Percentiles rank a stretch among this genome's conserved stretches.
phyloP scores from a whole-genome alignment of 1,140 invertebrate species.

The Aplysia californica region DNA sequence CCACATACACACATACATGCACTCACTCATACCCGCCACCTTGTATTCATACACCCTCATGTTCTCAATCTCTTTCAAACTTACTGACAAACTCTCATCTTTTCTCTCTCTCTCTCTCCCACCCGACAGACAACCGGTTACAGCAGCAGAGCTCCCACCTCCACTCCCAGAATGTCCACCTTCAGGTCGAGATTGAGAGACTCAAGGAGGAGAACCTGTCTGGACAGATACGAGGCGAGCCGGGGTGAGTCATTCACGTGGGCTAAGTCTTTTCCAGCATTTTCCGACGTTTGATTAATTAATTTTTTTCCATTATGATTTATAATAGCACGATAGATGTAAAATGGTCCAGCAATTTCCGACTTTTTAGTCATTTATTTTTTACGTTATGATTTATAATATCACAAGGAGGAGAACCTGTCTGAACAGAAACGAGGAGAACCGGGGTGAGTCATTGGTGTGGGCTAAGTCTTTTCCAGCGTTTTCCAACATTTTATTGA shows the following conservation, averaged over 20 bases:
- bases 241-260: conserved; percentile 6
- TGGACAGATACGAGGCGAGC: background rate
- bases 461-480: too few relatives aligned
- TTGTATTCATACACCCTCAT: too few relatives aligned
- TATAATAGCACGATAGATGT: too few relatives aligned
- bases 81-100: background rate
- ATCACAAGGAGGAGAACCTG: conserved; percentile 1
- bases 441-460: conserved; percentile 2
- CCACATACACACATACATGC: background rate
- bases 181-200: conserved; percentile 20
- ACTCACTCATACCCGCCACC: background rate
- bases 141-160: background rate
- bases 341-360: too few relatives aligned
- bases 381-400: too few relatives aligned
- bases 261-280: too few relatives aligned
- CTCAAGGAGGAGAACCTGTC: background rate
- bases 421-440: background rate
- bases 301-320: too few relatives aligned
- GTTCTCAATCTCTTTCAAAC: too few relatives aligned
- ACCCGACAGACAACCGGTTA: conserved; percentile 10
- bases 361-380: too few relatives aligned
- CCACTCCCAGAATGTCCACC: conserved; percentile 10
- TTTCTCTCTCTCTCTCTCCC: too few relatives aligned
- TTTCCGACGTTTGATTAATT: too few relatives aligned
- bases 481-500: too few relatives aligned